Evolutionary conservation across 1,140 invertebrate genomes (phyloP).

Genomic region (Littorina saxatilis): DNA sequence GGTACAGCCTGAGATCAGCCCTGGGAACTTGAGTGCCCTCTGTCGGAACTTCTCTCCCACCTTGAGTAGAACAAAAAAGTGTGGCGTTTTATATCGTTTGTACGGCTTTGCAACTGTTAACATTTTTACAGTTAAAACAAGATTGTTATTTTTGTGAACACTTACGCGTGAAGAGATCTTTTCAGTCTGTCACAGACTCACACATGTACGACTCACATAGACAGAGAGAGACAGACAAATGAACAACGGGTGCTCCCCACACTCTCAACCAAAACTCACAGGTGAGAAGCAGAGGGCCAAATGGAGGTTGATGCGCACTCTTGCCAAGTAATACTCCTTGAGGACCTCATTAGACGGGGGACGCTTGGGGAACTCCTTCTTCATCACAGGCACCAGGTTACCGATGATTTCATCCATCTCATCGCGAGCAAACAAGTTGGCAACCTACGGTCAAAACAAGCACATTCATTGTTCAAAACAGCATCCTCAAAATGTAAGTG

Average conservation of each 20-base stretch:
- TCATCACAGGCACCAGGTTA: constrained; percentile 94
- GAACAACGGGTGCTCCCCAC: too few species aligned
- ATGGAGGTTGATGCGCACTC: constrained; percentile 95
- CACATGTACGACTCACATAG: too few species aligned
- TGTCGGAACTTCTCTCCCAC: constrained; percentile 79
- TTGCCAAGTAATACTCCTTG: constrained; percentile 94
- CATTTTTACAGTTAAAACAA: too few species aligned
- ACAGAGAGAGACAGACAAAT: too few species aligned
- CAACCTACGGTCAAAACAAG: constrained; percentile 77
- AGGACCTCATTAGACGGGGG: constrained; percentile 92
- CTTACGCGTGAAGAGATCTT: too few species aligned
- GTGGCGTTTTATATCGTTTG: too few species aligned
- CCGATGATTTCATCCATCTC: constrained; percentile 96
- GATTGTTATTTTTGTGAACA: too few species aligned
- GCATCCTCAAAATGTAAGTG: neutral
- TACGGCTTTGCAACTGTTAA: too few species aligned
- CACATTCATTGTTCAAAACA: too few species aligned
- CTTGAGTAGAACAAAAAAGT: constrained; percentile 53
- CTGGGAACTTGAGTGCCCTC: constrained; percentile 94
- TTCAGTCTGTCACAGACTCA: too few species aligned
- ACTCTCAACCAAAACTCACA: too few species aligned
- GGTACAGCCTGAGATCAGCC: constrained; percentile 91
- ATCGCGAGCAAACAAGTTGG: constrained; percentile 96
- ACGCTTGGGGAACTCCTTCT: constrained; percentile 92
- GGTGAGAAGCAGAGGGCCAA: constrained; percentile 98